Percentiles rank a stretch among this genome's conserved stretches.
phyloP scores from a whole-genome alignment of 2,113 vertebrate species.

The Corydoras sp. region DNA sequence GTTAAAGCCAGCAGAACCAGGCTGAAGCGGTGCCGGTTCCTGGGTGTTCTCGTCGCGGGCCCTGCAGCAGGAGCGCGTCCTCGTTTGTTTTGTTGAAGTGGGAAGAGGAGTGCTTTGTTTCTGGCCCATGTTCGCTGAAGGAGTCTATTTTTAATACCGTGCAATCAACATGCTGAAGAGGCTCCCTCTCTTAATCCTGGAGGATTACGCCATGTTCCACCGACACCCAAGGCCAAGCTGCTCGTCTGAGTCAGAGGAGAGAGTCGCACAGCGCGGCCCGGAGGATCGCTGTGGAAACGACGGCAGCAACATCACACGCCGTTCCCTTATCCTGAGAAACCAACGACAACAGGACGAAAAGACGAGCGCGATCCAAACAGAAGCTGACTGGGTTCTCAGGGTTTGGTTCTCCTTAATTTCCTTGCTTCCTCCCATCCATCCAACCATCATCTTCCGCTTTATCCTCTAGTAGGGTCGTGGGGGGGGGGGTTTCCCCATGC shows the following conservation, averaged over 20 bases:
- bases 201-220: conserved; percentile 37
- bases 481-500: too few relatives aligned
- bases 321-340: conserved; percentile 18
- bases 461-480: too few relatives aligned
- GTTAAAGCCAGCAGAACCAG: too few relatives aligned
- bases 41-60: conserved; percentile 9
- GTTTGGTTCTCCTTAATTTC: too few relatives aligned
- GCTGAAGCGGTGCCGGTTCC: not conserved
- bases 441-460: too few relatives aligned
- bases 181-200: conserved; percentile 39
- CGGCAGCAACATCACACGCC: conserved; percentile 16
- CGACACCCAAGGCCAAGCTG: conserved; percentile 41
- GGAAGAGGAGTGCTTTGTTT: conserved; percentile 41
- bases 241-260: conserved; percentile 39
- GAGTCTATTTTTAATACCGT: conserved; percentile 46
- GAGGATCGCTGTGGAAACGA: conserved; percentile 12
- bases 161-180: conserved; percentile 43
- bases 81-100: conserved; percentile 36
- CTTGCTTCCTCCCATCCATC: too few relatives aligned
- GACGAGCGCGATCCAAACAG: too few relatives aligned
- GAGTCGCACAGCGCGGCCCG: conserved; percentile 18
- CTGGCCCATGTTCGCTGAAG: conserved; percentile 34
- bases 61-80: conserved; percentile 27
- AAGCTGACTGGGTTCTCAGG: too few relatives aligned
- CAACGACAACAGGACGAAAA: not conserved